These are phyloP conservation scores for Loriculus beryllinus DNA, from an alignment of 2,797 vertebrate genomes.

Conservation along the genomic window DNA sequence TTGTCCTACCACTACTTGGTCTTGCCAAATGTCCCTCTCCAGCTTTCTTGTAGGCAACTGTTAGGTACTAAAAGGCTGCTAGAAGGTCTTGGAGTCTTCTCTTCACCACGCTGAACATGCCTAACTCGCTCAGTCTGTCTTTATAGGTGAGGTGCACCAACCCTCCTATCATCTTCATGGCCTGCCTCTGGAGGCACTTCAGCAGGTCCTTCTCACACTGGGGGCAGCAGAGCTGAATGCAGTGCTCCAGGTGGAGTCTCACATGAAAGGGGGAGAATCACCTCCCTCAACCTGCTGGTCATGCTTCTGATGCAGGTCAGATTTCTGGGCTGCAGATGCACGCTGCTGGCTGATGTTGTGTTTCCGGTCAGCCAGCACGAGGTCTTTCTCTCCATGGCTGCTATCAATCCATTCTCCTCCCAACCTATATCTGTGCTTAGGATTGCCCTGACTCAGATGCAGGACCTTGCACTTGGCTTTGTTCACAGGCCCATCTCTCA, in stretches of 20 bases:
- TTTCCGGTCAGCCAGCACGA: not conserved
- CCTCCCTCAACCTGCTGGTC: not conserved
- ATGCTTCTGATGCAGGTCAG: not conserved
- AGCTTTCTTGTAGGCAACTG: no score
- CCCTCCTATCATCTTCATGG: not conserved
- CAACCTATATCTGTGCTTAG: not conserved
- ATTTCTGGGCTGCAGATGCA: not conserved
- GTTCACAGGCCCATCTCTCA: not conserved
- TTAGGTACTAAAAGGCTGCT: no score
- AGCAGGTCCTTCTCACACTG: not conserved
- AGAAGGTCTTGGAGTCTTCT: no score
- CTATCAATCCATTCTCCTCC: not conserved
- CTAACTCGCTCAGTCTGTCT: not conserved
- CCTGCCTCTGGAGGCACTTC: not conserved
- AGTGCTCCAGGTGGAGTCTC: not conserved
- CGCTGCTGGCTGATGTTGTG: not conserved
- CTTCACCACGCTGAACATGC: no score
- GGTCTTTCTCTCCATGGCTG: not conserved
- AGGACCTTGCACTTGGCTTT: not conserved
- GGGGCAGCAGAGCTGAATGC: not conserved
- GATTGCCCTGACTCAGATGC: not conserved
- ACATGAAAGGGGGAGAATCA: not conserved
- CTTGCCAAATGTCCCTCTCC: no score
- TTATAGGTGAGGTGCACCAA: not conserved
- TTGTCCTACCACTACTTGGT: no score